phyloP scores from a whole-genome alignment of 2,888 invertebrate genomes.

The Tridacna gigas region DNA sequence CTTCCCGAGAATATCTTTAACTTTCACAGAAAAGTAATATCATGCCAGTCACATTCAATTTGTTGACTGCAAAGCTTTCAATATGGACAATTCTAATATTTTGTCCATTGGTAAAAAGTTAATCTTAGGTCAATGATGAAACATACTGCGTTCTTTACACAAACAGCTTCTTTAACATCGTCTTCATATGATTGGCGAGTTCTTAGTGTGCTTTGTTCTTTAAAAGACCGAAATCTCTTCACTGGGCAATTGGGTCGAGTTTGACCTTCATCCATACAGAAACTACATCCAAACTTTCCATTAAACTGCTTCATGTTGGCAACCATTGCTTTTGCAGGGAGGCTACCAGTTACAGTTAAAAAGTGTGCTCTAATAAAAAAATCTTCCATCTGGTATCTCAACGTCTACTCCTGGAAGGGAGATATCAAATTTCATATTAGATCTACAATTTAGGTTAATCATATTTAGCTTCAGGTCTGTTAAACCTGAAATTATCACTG shows the following conservation, averaged over 20 bases:
- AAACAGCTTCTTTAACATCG: background rate
- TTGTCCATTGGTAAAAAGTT: too few relatives aligned
- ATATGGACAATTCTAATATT: too few relatives aligned
- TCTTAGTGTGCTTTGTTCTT: background rate
- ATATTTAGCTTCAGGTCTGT: too few relatives aligned
- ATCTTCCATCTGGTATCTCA: slow-evolving; percentile 11
- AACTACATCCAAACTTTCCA: slow-evolving; percentile 35
- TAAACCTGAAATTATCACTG: too few relatives aligned
- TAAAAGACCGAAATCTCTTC: slow-evolving; percentile 23
- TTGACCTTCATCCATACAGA: slow-evolving; percentile 36
- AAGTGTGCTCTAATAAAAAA: slow-evolving; percentile 20
- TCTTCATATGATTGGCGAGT: background rate
- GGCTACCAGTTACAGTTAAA: slow-evolving; percentile 14
- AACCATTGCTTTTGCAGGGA: slow-evolving; percentile 40
- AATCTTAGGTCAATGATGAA: too few relatives aligned
- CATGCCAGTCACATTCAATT: too few relatives aligned
- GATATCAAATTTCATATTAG: background rate
- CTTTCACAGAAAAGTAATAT: too few relatives aligned
- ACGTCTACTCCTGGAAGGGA: slow-evolving; percentile 23
- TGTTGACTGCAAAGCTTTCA: too few relatives aligned
- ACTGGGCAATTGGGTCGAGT: slow-evolving; percentile 17
- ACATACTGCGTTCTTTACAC: background rate
- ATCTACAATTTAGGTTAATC: too few relatives aligned
- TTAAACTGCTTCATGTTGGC: slow-evolving; percentile 40
- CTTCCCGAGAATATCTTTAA: too few relatives aligned